Evolutionary conservation across 2,113 vertebrate species (phyloP), one percentile per base, ranked within the genome.

Genomic region (Chitala chitala): DNA sequence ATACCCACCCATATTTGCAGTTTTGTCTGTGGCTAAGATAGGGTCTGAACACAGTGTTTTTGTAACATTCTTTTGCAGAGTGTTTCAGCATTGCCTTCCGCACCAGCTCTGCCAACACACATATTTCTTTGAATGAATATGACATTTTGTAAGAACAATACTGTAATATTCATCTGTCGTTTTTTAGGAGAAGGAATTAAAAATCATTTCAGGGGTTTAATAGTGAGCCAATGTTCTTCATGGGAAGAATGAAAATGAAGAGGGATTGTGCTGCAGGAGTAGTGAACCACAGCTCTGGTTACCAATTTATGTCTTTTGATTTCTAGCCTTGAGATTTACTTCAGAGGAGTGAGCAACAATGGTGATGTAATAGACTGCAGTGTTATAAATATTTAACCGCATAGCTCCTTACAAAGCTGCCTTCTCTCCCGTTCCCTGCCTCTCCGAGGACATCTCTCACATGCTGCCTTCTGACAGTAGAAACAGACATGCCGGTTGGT

Each of bases 331-430:
- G 58, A 10, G 12, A 31, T 4, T 56, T 68, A 20, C 7, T 24
- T 42, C 4, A 42, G 53, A 26, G 72, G n/a, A 3, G 65, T 58
- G 53, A 24, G 44, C 10, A 42, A 33, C 53, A 10, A 26, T 20
- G 38, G n/a, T 48, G 7, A 73, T 53, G 74, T 3, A 31, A 24
- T 22, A 26, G 38, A 69, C 17, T 55, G 40, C 51, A 59, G 65
- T 48, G 20, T 26, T 56, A 69, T 69, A 69, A 48, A 73, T 64
- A 74, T 74, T 73, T 64, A 50, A 48, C 4, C 6, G n/a, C n/a
- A n/a, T n/a, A 33, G 17, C 26, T 44, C 5, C 56, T 42, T 31
- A 17, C 44, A 36, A 8, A 38, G 38, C 50, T 55, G 36, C 56
- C n/a, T 40, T 26, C 51, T 38, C 31, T 54, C 15, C 36, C 7